Conservation (phyloP, 2,888 invertebrate species). For the Brachyptera putata region DNA sequence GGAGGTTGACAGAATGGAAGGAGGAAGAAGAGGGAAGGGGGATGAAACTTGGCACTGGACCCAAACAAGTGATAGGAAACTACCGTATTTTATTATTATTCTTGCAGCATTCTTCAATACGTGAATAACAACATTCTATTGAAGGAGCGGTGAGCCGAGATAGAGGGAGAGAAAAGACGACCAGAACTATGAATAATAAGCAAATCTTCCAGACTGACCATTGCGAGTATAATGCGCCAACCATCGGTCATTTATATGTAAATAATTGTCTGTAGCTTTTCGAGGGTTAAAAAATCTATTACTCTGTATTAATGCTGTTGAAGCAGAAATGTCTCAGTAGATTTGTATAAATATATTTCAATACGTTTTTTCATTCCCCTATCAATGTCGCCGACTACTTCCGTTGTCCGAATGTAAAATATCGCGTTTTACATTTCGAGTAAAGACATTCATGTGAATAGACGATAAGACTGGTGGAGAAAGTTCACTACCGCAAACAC, state of each 20-base stretch:
- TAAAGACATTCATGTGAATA: background rate
- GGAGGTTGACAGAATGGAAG: constrained; percentile 14
- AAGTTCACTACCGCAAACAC: constrained; percentile 1
- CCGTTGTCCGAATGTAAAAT: background rate
- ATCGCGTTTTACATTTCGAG: background rate
- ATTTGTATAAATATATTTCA: background rate
- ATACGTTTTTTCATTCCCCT: background rate
- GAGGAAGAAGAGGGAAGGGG: too few relatives aligned
- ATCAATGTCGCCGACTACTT: constrained; percentile 4
- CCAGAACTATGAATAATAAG: constrained; percentile 10
- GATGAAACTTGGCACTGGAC: constrained; percentile 8
- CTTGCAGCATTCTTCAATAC: constrained; percentile 4
- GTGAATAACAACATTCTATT: constrained; percentile 5
- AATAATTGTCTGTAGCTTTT: constrained; percentile 5
- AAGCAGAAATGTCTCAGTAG: constrained; percentile 7
- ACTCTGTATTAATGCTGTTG: constrained; percentile 12
- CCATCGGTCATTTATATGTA: constrained; percentile 9
- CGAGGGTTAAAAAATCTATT: background rate
- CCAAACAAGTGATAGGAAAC: constrained; percentile 20
- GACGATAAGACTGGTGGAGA: background rate
- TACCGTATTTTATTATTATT: constrained; percentile 19
- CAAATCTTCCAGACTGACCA: constrained; percentile 18
- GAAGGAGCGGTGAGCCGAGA: too few relatives aligned
- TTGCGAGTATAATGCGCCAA: constrained; percentile 1
- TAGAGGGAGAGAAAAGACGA: constrained; percentile 1